Evolutionary conservation across 2,797 vertebrate genomes (phyloP).

Genomic region (Yasuhikotakia modesta): DNA sequence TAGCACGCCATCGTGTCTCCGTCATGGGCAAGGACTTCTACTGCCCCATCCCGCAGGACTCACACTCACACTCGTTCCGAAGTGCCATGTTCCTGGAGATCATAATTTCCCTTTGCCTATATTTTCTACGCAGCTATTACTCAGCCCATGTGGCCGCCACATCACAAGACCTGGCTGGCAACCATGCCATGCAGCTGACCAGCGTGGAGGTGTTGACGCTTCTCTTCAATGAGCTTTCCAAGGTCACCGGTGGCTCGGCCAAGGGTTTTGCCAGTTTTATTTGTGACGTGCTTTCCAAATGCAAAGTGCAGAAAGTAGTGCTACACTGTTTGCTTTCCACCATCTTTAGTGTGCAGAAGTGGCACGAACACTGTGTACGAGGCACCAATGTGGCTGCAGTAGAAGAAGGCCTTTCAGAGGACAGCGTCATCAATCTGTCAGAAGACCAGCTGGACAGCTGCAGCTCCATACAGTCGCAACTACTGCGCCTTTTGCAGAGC

Average conservation of each 20-base stretch:
- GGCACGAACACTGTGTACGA: slow-evolving; percentile 87
- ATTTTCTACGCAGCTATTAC: slow-evolving; percentile 95
- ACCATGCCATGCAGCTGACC: slow-evolving; percentile 97
- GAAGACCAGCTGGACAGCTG: slow-evolving; percentile 95
- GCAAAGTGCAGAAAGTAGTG: slow-evolving; percentile 98
- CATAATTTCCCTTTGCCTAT: slow-evolving; percentile 94
- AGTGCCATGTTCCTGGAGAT: slow-evolving; percentile 99
- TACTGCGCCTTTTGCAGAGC: slow-evolving; percentile 90
- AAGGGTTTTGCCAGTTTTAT: slow-evolving; percentile 98
- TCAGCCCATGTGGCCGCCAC: slow-evolving; percentile 88
- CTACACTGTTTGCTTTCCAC: slow-evolving; percentile 94
- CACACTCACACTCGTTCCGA: slow-evolving; percentile 91
- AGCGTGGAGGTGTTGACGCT: slow-evolving; percentile 94
- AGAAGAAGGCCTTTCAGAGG: slow-evolving; percentile 96
- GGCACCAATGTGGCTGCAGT: slow-evolving; percentile 83
- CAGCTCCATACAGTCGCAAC: slow-evolving; percentile 92
- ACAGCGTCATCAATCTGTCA: slow-evolving; percentile 94
- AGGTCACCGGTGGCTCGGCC: slow-evolving; percentile 91
- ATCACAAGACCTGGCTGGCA: slow-evolving; percentile 91
- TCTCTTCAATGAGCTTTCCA: slow-evolving; percentile 90
- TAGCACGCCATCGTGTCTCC: slow-evolving; percentile 93
- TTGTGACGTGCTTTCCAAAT: slow-evolving; percentile 94
- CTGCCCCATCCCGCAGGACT: slow-evolving; percentile 93
- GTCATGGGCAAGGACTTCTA: slow-evolving; percentile 99
- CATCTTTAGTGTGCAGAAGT: slow-evolving; percentile 96